Evolutionary conservation across 2,888 invertebrate genomes (phyloP), one percentile per base, ranked within the genome.

Genomic region (Rhogogaster chlorosoma): DNA sequence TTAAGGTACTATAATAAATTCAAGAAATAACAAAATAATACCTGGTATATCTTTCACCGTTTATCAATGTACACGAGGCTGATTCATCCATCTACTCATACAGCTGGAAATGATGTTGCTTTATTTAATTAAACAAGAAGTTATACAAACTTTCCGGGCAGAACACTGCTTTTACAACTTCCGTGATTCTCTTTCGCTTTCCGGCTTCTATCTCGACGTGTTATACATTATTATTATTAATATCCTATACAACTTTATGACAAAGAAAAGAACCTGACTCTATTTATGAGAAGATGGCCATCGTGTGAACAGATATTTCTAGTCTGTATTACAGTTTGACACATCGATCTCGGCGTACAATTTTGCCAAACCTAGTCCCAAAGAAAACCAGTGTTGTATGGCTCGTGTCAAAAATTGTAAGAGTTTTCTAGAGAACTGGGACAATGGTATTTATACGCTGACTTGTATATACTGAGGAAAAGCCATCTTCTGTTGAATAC

Each of bases 51-150:
- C 32, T 67, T 26, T 32, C 26, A 29, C 67, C 29, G 67, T 67
- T 67, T 15, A 29, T 67, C 32, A 29, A 67, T 67, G 4, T 38
- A 71, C 42, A 18, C 15, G 2, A 73, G 7, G 10, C 10, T 15
- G 45, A 42, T 45, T 12, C 12, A 26, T 45, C 0, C 36, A 73
- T 4, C n/a, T 42, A 22, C 12, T 26, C 10, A 26, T n/a, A 38
- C 36, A 9, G 9, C 26, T 22, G 45, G 22, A 45, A 45, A 10
- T 22, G 9, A 73, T 22, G 4, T 2, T 70, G n/a, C 22, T 0
- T 26, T 2, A 10, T 73, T 73, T 73, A 73, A 73, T 73, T 45
- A 45, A 38, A 73, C 73, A 12, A 18, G 42, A 53, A n/a, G n/a
- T n/a, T n/a, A n/a, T 7, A 26, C 22, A 9, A 26, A 61, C 26